Evolutionary conservation across 2,888 invertebrate species (phyloP), one percentile per base, ranked within the genome.

Genomic region (Cacoxenus indagator): DNA sequence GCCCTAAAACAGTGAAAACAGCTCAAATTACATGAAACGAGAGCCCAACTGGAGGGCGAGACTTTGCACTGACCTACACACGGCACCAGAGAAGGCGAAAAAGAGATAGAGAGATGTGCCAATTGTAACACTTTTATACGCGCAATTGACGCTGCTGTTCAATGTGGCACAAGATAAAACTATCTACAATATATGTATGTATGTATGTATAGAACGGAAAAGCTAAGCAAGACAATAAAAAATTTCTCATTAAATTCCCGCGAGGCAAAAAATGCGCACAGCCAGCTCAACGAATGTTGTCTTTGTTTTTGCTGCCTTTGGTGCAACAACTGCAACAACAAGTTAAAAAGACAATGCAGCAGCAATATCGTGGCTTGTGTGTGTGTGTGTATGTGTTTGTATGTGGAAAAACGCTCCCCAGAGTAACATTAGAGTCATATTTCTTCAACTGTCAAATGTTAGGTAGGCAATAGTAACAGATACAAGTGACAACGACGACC

Each of bases 401-500:
- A 24, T 19, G 55, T 37, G 57, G 64, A 54, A 64, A 67, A 64
- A 64, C 64, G 64, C 45, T 80, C 82, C 80, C 80, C 73, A 74
- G 80, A 77, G 80, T 77, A 73, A 81, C 80, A 80, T 80, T 80
- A 82, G 65, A 72, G 72, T 76, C 73, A 71, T 62, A 54, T 57
- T 71, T 62, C 43, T 45, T 27, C 61, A 45, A 62, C 61, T 62
- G 61, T 62, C 61, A 62, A 62, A n/a, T 37, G 59, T n/a, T n/a
- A n/a, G n/a, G 31, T 27, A 27, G 55, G 55, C 55, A 55, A 55
- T 17, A 48, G n/a, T 17, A 48, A 11, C 26, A 26, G 26, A 11
- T 14, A 17, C 26, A 27, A 24, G 59, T 22, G 22, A 45, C 22
- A 22, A 8, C 26, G 24, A 37, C 37, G 51, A 51, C 51, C 51